A percentile compares a stretch with the other conserved stretches of the same genome.
Evolutionary conservation across 2,113 vertebrate genomes (phyloP).

Genomic region (Oostethus manadensis): DNA sequence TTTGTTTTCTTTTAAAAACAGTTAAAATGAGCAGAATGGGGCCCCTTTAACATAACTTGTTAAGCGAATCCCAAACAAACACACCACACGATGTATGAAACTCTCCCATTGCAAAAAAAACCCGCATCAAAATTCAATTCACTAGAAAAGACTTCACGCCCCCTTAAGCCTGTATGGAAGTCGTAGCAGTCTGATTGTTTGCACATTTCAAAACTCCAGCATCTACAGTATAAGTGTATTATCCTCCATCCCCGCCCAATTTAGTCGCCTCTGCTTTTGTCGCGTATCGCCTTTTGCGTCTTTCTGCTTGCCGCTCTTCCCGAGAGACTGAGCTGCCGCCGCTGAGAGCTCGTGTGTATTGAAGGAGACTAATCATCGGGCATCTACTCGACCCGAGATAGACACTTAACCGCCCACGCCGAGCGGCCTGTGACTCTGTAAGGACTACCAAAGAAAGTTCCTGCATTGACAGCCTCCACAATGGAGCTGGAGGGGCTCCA

Average conservation of each 20-base stretch:
- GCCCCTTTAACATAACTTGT: too few species aligned
- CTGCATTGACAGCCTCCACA: slow-evolving; percentile 47
- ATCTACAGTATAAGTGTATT: too few species aligned
- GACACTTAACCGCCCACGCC: slow-evolving; percentile 47
- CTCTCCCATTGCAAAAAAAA: too few species aligned
- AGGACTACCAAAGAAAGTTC: slow-evolving; percentile 51
- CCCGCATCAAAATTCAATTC: too few species aligned
- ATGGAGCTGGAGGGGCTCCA: slow-evolving; percentile 43
- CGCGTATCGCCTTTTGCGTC: not conserved
- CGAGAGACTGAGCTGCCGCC: not conserved
- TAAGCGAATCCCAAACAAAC: too few species aligned
- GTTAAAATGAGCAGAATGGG: too few species aligned
- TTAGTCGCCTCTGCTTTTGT: not conserved
- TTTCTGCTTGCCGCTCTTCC: not conserved
- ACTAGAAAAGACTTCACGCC: too few species aligned
- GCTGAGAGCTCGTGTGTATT: slow-evolving; percentile 7
- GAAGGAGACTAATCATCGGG: slow-evolving; percentile 18
- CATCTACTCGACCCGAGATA: slow-evolving; percentile 11
- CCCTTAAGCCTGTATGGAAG: too few species aligned
- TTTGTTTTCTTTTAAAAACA: too few species aligned
- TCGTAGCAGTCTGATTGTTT: too few species aligned
- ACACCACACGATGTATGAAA: too few species aligned
- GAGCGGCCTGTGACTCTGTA: slow-evolving; percentile 31
- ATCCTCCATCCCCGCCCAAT: not conserved
- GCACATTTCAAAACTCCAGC: too few species aligned